These are phyloP conservation scores for Sphaerophoria taeniata DNA, from an alignment of 2,888 invertebrate genomes.

Conservation along the genomic window DNA sequence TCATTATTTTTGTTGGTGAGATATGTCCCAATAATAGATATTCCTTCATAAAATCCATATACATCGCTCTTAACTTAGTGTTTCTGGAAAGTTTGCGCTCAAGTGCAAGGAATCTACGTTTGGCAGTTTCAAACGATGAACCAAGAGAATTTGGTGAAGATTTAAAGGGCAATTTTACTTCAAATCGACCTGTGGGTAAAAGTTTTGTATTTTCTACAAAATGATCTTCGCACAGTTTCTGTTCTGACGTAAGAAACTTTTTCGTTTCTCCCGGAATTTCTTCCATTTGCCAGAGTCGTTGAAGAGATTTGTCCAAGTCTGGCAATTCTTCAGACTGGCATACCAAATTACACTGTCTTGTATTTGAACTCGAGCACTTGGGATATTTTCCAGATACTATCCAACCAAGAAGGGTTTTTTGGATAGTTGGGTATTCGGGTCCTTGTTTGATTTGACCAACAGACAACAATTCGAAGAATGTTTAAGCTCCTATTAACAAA, in stretches of 20 bases:
- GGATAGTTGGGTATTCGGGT: too few relatives aligned
- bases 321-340: constrained; percentile 24
- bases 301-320: background rate
- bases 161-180: too few relatives aligned
- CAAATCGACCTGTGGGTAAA: too few relatives aligned
- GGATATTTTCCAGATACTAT: background rate
- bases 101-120: too few relatives aligned
- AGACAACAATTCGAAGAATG: constrained; percentile 11
- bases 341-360: background rate
- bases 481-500: background rate
- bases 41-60: constrained; percentile 64
- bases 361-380: background rate
- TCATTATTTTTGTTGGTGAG: constrained; percentile 1
- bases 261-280: constrained; percentile 11
- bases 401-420: too few relatives aligned
- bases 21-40: constrained; percentile 63
- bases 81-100: constrained; percentile 22
- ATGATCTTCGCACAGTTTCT: too few relatives aligned
- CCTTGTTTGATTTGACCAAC: background rate
- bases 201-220: too few relatives aligned
- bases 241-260: constrained; percentile 1
- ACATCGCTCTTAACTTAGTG: constrained; percentile 47
- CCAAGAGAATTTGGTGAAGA: too few relatives aligned
- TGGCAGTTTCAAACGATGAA: too few relatives aligned
- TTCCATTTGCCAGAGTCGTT: background rate